Evolutionary conservation across 2,797 vertebrate genomes (phyloP), one percentile per base, ranked within the genome.

Genomic region (Meda fulgida): DNA sequence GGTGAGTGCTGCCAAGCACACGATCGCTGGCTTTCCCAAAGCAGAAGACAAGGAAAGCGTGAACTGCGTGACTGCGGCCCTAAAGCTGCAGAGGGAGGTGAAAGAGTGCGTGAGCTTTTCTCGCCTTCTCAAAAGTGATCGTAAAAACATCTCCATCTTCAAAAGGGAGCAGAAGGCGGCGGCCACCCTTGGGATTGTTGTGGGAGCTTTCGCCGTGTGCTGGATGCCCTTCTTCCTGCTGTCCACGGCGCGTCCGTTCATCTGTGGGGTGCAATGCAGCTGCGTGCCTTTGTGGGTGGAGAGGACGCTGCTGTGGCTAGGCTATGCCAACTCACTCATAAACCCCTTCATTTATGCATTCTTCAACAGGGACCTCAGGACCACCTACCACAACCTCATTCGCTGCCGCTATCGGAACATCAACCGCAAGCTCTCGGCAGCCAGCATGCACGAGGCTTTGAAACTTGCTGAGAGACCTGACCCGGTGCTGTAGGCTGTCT

Each of bases 301-400:
- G 89, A 95, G 98, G 60, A 98, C 97, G 63, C 96, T 97, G 89
- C 87, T 99, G 40, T 99, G 98, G 98, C 91, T 99, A 60, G 98
- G 98, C 46, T 99, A 99, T 13, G 97, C 98, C 90, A 99, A 99
- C 94, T 99, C 97, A 26, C 97, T 99, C 88, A 97, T 99, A 80
- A 99, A 99, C 89, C 97, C 98, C 88, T 98, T 99, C 91, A 98
- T 99, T 88, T 99, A 99, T 78, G 98, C 98, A 66, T 98, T 98
- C 92, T 99, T 99, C 95, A 99, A 99, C 90, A 96, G 97, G 3
- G 97, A 99, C 87, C 95, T 99, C 92, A 95, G 98, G 93, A 98
- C 97, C 92, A 98, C 98, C 89, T 99, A 98, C 80, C 96, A 96
- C 86, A 98, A 97, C 92, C 96, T 99, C 84, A 94, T 99, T 87